Evolutionary conservation across 2,888 invertebrate genomes (phyloP).

Genomic region (Leptinotarsa rubiginosa): DNA sequence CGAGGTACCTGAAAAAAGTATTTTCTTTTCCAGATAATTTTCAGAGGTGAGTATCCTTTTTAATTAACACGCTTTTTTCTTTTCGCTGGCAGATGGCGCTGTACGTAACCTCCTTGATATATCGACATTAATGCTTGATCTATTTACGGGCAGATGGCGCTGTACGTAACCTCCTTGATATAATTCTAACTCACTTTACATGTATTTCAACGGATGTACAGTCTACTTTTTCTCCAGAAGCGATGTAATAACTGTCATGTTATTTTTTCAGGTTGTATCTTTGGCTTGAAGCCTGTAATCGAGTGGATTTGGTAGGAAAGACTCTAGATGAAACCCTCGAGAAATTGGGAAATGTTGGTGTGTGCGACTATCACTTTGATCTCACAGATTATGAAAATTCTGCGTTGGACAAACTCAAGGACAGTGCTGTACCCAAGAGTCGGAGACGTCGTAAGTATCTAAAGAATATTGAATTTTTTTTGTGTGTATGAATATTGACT

Average conservation of each 20-base stretch:
- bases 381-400: slow-evolving; percentile 17
- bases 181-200: no score
- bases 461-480: not conserved
- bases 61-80: no score
- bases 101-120: no score
- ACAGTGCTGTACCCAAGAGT: slow-evolving; percentile 7
- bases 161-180: no score
- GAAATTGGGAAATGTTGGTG: slow-evolving; percentile 22
- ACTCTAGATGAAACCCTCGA: slow-evolving; percentile 21
- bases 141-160: no score
- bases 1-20: not conserved
- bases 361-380: slow-evolving; percentile 33
- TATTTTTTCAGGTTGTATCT: slow-evolving; percentile 15
- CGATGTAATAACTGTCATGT: no score
- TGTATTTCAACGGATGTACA: no score
- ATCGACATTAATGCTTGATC: no score
- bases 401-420: not conserved
- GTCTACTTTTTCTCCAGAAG: no score
- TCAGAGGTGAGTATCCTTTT: not conserved
- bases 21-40: not conserved
- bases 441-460: not conserved
- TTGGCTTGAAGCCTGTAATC: slow-evolving; percentile 32
- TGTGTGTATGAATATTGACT: no score
- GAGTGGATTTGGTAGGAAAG: slow-evolving; percentile 17
- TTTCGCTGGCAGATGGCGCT: no score